Conservation (phyloP, 2,888 invertebrate species). For the Papilio gigon region DNA sequence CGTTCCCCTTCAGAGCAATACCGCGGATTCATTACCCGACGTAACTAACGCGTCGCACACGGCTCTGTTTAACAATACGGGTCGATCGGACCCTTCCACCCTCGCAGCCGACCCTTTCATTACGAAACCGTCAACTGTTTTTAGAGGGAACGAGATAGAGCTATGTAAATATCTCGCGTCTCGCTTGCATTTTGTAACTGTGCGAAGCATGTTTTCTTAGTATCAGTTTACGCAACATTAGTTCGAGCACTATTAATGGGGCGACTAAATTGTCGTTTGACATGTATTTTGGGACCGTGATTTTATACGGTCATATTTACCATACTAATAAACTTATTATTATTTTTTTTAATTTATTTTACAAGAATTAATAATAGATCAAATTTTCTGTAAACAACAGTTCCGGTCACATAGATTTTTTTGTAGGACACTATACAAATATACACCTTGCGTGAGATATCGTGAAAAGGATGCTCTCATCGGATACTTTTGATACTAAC, state of each 20-base stretch:
- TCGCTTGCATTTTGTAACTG: slow-evolving; percentile 49
- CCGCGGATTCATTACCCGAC: slow-evolving; percentile 69
- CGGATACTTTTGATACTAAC: too few relatives aligned
- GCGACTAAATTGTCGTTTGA: slow-evolving; percentile 54
- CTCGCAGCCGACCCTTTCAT: slow-evolving; percentile 56
- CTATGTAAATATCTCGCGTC: slow-evolving; percentile 47
- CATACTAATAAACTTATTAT: too few relatives aligned
- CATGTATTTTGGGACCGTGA: slow-evolving; percentile 22
- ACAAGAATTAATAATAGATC: too few relatives aligned
- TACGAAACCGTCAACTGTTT: slow-evolving; percentile 42
- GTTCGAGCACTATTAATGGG: slow-evolving; percentile 55
- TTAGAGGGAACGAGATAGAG: slow-evolving; percentile 52
- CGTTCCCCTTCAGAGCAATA: slow-evolving; percentile 68
- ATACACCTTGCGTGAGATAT: too few relatives aligned
- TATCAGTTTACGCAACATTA: slow-evolving; percentile 72
- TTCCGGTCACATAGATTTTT: too few relatives aligned
- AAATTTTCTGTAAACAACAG: too few relatives aligned
- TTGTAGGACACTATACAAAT: too few relatives aligned
- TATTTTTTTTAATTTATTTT: too few relatives aligned
- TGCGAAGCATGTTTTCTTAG: slow-evolving; percentile 65
- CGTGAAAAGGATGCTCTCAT: too few relatives aligned
- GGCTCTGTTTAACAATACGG: slow-evolving; percentile 65
- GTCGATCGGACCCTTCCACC: slow-evolving; percentile 70
- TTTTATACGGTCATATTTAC: neutral
- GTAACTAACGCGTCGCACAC: slow-evolving; percentile 72